Conservation (phyloP, 2,113 vertebrate genomes). For the Strix uralensis region DNA sequence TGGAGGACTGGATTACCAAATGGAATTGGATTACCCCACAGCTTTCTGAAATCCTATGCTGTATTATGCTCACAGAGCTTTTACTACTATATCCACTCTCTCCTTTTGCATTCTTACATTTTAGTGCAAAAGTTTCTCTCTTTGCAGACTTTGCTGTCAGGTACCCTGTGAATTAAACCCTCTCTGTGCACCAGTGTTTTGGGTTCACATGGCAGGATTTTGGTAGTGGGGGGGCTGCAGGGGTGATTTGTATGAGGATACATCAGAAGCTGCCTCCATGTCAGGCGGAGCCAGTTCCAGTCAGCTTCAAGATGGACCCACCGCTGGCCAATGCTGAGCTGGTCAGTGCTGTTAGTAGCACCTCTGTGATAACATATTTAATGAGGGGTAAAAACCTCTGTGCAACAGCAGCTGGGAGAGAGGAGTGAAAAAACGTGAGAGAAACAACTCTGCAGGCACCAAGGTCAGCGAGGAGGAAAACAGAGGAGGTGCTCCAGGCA, state of each 20-base stretch:
- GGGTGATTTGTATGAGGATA: background rate
- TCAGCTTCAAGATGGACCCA: background rate
- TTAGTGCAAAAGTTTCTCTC: background rate
- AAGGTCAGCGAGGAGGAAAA: background rate
- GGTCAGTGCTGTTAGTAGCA: too few relatives aligned
- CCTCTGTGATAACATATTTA: background rate
- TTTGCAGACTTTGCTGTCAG: background rate
- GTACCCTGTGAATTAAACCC: background rate
- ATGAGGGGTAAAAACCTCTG: background rate
- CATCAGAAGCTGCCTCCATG: too few relatives aligned
- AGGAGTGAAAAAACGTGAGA: background rate
- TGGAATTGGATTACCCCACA: background rate
- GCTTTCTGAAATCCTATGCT: background rate
- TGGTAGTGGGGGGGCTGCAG: background rate
- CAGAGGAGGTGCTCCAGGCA: rapidly evolving
- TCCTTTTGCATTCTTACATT: background rate
- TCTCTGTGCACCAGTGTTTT: background rate
- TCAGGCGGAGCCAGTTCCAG: too few relatives aligned
- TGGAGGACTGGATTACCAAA: background rate
- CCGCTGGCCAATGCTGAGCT: too few relatives aligned
- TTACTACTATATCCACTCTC: background rate
- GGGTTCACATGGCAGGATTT: background rate
- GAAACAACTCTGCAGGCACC: background rate
- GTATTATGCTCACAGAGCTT: background rate
- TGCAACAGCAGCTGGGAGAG: background rate